Evolutionary conservation across 2,113 vertebrate genomes (phyloP), one percentile per base, ranked within the genome.

Genomic region (Steatornis caripensis): DNA sequence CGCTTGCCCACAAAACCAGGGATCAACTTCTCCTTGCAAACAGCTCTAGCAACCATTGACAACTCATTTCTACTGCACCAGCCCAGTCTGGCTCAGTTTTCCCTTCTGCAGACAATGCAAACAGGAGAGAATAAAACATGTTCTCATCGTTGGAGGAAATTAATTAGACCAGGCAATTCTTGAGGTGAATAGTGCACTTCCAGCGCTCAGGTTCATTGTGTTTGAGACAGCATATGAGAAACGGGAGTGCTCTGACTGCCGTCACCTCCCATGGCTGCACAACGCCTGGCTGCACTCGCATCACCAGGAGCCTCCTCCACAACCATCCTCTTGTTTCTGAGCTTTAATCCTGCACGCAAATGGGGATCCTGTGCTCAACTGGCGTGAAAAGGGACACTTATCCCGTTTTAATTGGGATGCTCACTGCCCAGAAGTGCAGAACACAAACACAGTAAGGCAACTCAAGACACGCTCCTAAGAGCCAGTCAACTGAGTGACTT

Each of bases 201-300:
- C 22, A 90, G 71, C 0, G 0, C n/a, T 68, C 24, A 6, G 26
- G 19, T 34, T 74, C 22, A 22, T 37, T 7, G 21, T 27, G 30
- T 24, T 75, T 64, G 82, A 79, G 78, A 2, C 32, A 60, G 30
- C 2, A 1, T 1, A 1, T 2, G 39, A 80, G 54, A 62, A 68
- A 72, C 2, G 1, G 45, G 45, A 61, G 29, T 13, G 24, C 24
- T 53, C 39, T 57, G 20, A 5, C 30, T 61, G 39, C 32, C 19
- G 1, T 18, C 16, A 3, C 8, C 46, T 32, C 24, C 65, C n/a
- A n/a, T n/a, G n/a, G n/a, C n/a, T 2, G 3, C 5, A 21, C 62
- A 60, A 36, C 0, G 7, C 60, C 36, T 49, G 75, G n/a, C 49
- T 80, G 74, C 53, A 1, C 36, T 32, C 48, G 9, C 15, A 29